Percentiles rank a stretch among this genome's conserved stretches.
phyloP scores from a whole-genome alignment of 2,888 invertebrate species.

The Protonemura montana region DNA sequence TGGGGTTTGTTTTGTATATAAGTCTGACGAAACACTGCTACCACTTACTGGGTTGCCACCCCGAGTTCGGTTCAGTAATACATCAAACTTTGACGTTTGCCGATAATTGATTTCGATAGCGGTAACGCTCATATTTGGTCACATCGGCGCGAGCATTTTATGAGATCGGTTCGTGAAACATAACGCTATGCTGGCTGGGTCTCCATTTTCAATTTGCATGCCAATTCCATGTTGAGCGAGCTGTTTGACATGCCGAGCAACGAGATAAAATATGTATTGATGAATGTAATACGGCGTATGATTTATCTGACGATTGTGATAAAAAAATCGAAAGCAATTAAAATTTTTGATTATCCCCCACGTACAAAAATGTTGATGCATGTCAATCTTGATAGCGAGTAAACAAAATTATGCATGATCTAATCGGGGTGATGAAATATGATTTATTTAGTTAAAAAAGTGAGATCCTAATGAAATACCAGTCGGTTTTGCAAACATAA shows the following conservation, averaged over 20 bases:
- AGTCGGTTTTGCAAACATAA: neutral
- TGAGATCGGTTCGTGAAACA: neutral
- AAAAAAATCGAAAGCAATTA: neutral
- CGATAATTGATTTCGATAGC: slow-evolving; percentile 48
- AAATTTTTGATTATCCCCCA: neutral
- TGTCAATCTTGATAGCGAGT: neutral
- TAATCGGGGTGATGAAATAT: neutral
- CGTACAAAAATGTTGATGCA: neutral
- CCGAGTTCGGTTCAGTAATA: slow-evolving; percentile 41
- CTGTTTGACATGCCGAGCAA: neutral
- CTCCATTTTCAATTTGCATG: slow-evolving; percentile 4
- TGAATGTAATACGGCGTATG: neutral
- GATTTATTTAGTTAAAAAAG: neutral
- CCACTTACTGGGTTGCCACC: slow-evolving; percentile 19
- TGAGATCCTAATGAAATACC: neutral
- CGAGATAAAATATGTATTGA: slow-evolving; percentile 7
- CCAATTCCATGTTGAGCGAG: neutral
- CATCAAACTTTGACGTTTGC: slow-evolving; percentile 43
- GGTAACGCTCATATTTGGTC: neutral
- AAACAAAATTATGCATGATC: neutral
- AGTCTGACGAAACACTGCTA: neutral
- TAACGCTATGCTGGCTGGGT: neutral
- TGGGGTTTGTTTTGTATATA: neutral
- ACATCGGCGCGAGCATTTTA: neutral
- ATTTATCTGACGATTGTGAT: neutral